phyloP scores from a whole-genome alignment of 1,140 invertebrate species.

The Medauroidea extradentata region DNA sequence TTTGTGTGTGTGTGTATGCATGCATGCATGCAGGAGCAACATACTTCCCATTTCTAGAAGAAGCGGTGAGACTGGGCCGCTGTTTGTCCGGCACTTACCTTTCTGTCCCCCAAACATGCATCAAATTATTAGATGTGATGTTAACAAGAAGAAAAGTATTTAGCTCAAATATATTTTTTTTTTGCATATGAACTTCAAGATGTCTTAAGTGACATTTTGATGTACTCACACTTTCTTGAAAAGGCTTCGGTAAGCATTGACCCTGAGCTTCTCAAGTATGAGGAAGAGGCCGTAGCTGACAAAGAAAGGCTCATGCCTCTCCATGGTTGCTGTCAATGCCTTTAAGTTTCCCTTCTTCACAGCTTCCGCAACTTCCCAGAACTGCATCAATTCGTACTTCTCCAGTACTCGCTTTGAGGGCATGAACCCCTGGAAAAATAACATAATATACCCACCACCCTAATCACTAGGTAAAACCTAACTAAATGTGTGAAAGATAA shows the following conservation, averaged over 20 bases:
- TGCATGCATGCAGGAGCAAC: too few species aligned
- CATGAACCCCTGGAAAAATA: slow-evolving; percentile 67
- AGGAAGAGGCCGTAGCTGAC: slow-evolving; percentile 94
- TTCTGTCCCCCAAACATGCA: too few species aligned
- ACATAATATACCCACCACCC: too few species aligned
- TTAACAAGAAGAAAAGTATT: too few species aligned
- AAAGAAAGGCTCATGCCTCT: slow-evolving; percentile 85
- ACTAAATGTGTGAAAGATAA: too few species aligned
- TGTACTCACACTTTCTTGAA: slow-evolving; percentile 85
- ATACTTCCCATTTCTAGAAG: too few species aligned
- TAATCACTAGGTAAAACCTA: too few species aligned
- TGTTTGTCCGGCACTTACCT: too few species aligned
- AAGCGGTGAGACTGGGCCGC: too few species aligned
- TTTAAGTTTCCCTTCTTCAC: slow-evolving; percentile 87
- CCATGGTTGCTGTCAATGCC: slow-evolving; percentile 79
- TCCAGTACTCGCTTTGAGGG: slow-evolving; percentile 72
- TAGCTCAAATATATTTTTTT: too few species aligned
- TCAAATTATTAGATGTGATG: too few species aligned
- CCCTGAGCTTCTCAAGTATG: slow-evolving; percentile 93
- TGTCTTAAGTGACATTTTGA: background rate
- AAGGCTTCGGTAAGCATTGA: slow-evolving; percentile 92
- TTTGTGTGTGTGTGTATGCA: too few species aligned
- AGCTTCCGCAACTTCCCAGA: slow-evolving; percentile 80
- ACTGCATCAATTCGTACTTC: slow-evolving; percentile 88
- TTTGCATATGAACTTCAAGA: background rate